Conservation (phyloP, 1,140 invertebrate species). For the Oncopeltus fasciatus region DNA sequence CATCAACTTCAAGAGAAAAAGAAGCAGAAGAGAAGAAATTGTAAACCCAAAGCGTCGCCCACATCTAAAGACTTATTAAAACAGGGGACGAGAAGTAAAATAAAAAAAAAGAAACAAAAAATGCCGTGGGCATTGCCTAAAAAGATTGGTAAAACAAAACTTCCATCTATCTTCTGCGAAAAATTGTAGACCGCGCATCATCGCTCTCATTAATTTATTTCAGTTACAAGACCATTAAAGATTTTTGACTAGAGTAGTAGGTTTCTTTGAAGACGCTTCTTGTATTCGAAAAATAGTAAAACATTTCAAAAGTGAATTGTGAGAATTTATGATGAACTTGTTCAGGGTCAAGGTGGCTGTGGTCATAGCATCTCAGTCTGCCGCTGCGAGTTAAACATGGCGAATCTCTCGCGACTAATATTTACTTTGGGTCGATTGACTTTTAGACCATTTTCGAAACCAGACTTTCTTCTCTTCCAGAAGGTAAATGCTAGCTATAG, state of each 20-base stretch:
- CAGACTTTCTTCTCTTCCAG: no score
- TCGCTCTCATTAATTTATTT: no score
- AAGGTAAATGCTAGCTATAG: no score
- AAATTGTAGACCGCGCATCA: not conserved
- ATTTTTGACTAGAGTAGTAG: no score
- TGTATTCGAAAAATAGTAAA: no score
- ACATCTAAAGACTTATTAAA: constrained; percentile 10
- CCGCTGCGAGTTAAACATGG: constrained; percentile 1
- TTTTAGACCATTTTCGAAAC: no score
- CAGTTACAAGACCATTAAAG: no score
- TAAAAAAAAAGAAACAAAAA: constrained; percentile 7
- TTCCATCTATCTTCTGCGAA: constrained; percentile 2
- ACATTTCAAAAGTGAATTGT: no score
- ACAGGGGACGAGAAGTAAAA: not conserved
- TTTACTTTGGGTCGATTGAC: no score
- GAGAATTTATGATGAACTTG: not conserved
- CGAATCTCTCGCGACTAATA: no score
- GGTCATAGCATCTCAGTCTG: no score
- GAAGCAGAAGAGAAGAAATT: not conserved
- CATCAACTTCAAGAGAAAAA: not conserved
- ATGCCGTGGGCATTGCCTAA: constrained; percentile 3
- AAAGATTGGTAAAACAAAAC: constrained; percentile 9
- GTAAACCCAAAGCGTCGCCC: not conserved
- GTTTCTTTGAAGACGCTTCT: no score
- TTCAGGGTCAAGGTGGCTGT: constrained; percentile 9